phyloP scores from a whole-genome alignment of 2,888 invertebrate species.

The Eledone cirrhosa region DNA sequence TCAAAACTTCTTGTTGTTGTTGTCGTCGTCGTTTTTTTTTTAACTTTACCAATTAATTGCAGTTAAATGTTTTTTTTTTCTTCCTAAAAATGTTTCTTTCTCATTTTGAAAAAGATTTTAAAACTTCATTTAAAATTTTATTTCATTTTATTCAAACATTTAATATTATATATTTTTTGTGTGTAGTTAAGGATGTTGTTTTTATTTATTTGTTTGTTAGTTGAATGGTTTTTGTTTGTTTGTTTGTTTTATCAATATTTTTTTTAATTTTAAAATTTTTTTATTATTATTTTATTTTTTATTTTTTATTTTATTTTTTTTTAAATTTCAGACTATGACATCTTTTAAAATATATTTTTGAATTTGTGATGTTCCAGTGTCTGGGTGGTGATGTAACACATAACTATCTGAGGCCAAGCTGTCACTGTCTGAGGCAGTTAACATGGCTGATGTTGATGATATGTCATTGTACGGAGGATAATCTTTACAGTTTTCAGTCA shows the following conservation, averaged over 20 bases:
- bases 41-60: too few species aligned
- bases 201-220: neutral
- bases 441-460: constrained; percentile 14
- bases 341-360: constrained; percentile 26
- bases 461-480: neutral
- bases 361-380: constrained; percentile 16
- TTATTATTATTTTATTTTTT: neutral
- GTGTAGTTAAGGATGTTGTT: neutral
- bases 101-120: neutral
- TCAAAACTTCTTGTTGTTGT: too few species aligned
- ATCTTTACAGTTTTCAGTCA: constrained; percentile 18
- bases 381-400: constrained; percentile 19
- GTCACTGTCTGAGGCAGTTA: constrained; percentile 17
- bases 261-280: neutral
- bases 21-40: too few species aligned
- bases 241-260: neutral
- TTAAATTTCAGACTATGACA: constrained; percentile 3
- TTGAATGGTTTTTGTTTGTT: neutral
- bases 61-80: too few species aligned
- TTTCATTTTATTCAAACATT: too few species aligned
- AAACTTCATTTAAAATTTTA: too few species aligned
- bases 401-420: constrained; percentile 15
- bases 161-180: too few species aligned
- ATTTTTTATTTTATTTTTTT: neutral
- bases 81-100: neutral